Percentiles rank a stretch among this genome's conserved stretches.
These are phyloP conservation scores for Latrodectus geometricus DNA, from an alignment of 1,140 invertebrate species.

Conservation along the genomic window DNA sequence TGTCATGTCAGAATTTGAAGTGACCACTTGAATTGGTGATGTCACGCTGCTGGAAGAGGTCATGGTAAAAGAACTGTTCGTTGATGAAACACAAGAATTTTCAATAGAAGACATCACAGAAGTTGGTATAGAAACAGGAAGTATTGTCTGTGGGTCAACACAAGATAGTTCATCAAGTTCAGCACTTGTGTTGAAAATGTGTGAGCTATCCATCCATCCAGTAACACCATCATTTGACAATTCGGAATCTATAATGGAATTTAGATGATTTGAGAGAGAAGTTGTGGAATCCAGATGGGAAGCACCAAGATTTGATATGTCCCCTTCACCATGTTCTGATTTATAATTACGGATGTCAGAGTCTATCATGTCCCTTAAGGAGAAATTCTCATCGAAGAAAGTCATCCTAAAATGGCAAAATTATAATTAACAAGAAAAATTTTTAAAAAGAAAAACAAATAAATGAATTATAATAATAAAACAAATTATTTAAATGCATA, in stretches of 20 bases:
- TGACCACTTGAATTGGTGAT: conserved; percentile 47
- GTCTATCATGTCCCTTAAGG: conserved; percentile 77
- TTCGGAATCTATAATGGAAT: conserved; percentile 62
- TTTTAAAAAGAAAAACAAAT: not conserved
- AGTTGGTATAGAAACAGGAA: conserved; percentile 64
- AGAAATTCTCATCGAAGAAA: conserved; percentile 50
- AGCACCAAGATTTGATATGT: not conserved
- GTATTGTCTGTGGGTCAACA: conserved; percentile 68
- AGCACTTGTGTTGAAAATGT: conserved; percentile 25
- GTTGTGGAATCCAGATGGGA: conserved; percentile 14
- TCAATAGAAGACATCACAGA: not conserved
- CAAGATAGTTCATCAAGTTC: conserved; percentile 62
- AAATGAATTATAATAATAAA: too few species aligned
- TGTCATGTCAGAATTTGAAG: conserved; percentile 38
- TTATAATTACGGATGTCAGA: conserved; percentile 79
- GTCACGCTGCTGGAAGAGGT: conserved; percentile 33
- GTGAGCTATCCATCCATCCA: conserved; percentile 33
- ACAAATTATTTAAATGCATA: too few species aligned
- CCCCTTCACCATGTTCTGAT: conserved; percentile 27
- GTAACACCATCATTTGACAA: conserved; percentile 14
- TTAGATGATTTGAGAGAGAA: not conserved
- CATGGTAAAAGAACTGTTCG: conserved; percentile 33
- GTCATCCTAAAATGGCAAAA: not conserved
- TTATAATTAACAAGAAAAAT: not conserved
- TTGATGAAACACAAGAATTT: not conserved